These are phyloP conservation scores for Zonotrichia albicollis DNA, from an alignment of 2,797 vertebrate genomes.

Conservation along the genomic window DNA sequence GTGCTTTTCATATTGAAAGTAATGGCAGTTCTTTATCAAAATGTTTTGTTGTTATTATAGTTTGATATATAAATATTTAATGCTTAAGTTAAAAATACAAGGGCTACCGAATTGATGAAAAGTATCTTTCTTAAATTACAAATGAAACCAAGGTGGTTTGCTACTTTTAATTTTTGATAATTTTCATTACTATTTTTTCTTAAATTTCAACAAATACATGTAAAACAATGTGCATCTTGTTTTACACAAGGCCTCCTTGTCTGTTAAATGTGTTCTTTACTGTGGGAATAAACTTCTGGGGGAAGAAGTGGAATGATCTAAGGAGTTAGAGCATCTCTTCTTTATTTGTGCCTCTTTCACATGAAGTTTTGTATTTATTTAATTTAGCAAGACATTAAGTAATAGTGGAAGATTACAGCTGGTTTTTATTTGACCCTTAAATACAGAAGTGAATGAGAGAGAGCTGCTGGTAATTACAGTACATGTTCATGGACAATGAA, in stretches of 20 bases:
- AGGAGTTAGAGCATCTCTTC: background rate
- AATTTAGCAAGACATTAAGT: background rate
- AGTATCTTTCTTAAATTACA: background rate
- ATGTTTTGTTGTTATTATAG: background rate
- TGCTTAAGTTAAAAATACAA: background rate
- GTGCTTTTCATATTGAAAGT: background rate
- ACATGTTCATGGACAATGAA: background rate
- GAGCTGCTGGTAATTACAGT: background rate
- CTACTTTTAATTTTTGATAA: background rate
- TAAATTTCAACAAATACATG: background rate
- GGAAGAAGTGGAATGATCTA: background rate
- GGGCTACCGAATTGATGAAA: background rate
- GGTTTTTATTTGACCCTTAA: background rate
- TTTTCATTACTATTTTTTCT: background rate
- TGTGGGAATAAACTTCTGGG: background rate
- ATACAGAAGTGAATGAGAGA: background rate
- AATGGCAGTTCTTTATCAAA: background rate
- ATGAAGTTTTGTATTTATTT: background rate
- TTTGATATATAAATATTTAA: background rate
- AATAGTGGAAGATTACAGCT: background rate
- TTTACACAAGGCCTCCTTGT: background rate
- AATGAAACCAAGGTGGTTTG: background rate
- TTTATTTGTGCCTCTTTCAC: background rate
- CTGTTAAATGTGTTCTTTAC: background rate
- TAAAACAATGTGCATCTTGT: background rate